phyloP scores from a whole-genome alignment of 2,797 vertebrate genomes.

The Dendrocincla tyrannina region DNA sequence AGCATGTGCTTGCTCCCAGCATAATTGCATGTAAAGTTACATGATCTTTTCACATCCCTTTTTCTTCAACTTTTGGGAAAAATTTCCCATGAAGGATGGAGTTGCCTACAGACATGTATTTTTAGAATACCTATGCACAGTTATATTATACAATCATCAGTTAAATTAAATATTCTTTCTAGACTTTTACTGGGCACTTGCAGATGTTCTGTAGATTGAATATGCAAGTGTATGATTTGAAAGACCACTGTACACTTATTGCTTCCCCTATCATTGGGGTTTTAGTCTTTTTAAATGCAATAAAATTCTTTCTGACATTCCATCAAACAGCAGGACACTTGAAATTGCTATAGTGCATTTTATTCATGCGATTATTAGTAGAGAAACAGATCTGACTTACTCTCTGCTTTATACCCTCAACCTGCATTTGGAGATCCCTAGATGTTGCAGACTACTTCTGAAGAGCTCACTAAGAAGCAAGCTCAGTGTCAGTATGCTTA shows the following conservation, averaged over 20 bases:
- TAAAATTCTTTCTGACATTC: background rate
- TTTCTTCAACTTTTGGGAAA: background rate
- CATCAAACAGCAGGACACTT: background rate
- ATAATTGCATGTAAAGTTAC: background rate
- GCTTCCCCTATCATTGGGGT: background rate
- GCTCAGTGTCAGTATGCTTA: background rate
- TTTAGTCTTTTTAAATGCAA: background rate
- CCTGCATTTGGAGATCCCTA: background rate
- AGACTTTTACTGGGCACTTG: background rate
- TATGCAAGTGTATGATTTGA: background rate
- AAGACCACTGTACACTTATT: background rate
- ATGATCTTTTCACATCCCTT: background rate
- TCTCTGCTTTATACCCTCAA: background rate
- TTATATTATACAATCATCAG: background rate
- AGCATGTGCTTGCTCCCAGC: background rate
- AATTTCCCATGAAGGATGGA: background rate
- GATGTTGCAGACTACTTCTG: background rate
- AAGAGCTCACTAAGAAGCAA: background rate
- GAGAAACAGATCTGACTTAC: background rate
- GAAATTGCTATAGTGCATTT: background rate
- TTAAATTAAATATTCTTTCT: background rate
- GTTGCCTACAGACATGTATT: background rate
- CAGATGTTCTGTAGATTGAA: background rate
- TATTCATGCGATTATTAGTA: background rate
- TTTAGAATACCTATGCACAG: background rate